Evolutionary conservation across 2,797 vertebrate species (phyloP).

Genomic region (Chrysocyon brachyurus): DNA sequence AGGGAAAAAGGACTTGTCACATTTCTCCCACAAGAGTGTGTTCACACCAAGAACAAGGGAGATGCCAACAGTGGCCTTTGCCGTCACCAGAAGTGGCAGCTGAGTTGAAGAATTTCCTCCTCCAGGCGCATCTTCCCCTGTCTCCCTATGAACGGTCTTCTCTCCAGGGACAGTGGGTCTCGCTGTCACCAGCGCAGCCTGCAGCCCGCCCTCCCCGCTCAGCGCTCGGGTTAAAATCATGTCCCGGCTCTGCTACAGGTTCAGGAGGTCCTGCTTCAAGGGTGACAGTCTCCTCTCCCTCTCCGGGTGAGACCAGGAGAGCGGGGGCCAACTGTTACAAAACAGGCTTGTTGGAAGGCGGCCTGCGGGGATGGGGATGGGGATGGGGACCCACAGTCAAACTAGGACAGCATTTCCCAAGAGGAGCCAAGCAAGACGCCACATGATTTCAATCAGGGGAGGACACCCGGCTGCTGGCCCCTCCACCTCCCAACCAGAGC

Average conservation of each 20-base stretch:
- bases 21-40: conserved; percentile 64
- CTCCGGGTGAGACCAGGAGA: conserved; percentile 83
- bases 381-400: conserved; percentile 84
- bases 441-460: conserved; percentile 86
- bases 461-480: conserved; percentile 84
- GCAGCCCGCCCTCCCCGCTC: neutral
- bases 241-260: conserved; percentile 82
- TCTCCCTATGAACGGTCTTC: conserved; percentile 29
- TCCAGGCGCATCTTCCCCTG: neutral
- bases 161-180: conserved; percentile 72
- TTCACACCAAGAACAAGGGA: conserved; percentile 75
- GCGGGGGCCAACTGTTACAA: conserved; percentile 86
- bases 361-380: conserved; percentile 70
- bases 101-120: conserved; percentile 74
- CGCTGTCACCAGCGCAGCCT: conserved; percentile 74
- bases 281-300: conserved; percentile 84
- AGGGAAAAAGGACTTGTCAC: conserved; percentile 63
- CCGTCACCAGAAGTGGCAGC: conserved; percentile 59
- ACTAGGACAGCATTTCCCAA: conserved; percentile 87
- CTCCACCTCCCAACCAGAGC: conserved; percentile 17
- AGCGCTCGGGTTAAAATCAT: conserved; percentile 74
- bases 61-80: conserved; percentile 65
- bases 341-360: conserved; percentile 88
- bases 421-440: conserved; percentile 81
- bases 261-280: conserved; percentile 82